A percentile compares a stretch with the other conserved stretches of the same genome.
phyloP scores from a whole-genome alignment of 2,113 vertebrate species.

The Arenaria interpres region DNA sequence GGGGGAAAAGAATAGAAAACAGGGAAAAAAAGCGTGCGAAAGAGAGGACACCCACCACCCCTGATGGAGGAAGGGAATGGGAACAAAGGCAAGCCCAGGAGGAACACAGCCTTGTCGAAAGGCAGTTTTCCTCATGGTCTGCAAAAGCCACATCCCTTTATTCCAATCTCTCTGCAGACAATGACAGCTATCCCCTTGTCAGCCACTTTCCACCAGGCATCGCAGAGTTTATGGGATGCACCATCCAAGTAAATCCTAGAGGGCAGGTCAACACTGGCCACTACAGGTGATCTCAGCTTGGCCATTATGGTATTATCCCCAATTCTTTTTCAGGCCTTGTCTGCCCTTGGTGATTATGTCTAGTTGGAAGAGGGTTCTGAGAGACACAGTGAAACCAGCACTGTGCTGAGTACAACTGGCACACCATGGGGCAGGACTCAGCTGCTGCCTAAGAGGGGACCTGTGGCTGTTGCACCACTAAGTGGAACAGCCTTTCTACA shows the following conservation, averaged over 20 bases:
- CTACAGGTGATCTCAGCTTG: neutral
- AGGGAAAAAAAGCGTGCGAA: neutral
- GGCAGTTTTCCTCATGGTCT: neutral
- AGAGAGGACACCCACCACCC: neutral
- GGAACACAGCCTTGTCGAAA: neutral
- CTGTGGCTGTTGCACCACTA: neutral
- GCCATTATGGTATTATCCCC: accelerated
- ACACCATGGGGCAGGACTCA: neutral
- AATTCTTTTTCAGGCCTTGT: neutral
- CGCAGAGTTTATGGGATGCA: neutral
- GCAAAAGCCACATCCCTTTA: neutral
- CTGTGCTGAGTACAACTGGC: neutral
- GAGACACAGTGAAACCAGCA: neutral
- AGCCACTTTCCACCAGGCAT: neutral
- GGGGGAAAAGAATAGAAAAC: neutral
- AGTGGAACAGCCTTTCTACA: neutral
- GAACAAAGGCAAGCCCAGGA: neutral
- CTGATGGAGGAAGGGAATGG: neutral
- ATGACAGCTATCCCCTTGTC: neutral
- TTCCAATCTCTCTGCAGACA: neutral
- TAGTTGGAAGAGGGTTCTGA: neutral
- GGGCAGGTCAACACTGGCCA: neutral
- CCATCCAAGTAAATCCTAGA: neutral
- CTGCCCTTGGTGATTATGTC: accelerated
- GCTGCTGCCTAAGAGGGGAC: neutral